Evolutionary conservation across 2,888 invertebrate species (phyloP), one percentile per base, ranked within the genome.

Genomic region (Nudaria mundana): DNA sequence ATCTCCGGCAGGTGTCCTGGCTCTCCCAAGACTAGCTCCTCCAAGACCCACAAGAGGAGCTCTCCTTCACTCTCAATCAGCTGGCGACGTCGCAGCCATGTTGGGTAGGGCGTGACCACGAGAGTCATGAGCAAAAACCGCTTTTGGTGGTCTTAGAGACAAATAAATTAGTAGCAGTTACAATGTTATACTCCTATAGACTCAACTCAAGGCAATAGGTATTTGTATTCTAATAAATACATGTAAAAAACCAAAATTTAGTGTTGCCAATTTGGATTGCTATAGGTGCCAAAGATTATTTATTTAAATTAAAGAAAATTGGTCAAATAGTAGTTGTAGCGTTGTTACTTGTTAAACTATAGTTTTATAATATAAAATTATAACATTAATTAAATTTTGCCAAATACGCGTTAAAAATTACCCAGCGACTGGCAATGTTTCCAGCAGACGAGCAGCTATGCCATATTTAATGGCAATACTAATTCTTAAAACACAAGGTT

Each of bases 81-180:
- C 92, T 5, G 92, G 92, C 15, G 92, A 92, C 75, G 92, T 92
- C 37, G 91, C 92, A 11, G 91, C 91, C 53, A 92, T 92, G 82
- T 79, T 92, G 61, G 91, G 91, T 40, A 81, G 91, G 15, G 91
- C 92, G 91, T 92, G 92, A 92, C 87, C 76, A 36, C 55, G 55
- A 44, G 67, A 69, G 49, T 66, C 60, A 56, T 77, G 80, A 76
- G 73, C 57, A 15, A 56, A 71, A 49, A 55, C 55, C 46, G 56
- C 69, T 52, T 67, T 76, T 10, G 64, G 65, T 10, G 65, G 66
- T 36, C 62, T 63, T 62, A 60, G 52, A 23, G 29, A 22, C 4
- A 14, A 16, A 23, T 11, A 10, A 16, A 6, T 31, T 15, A 24
- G 11, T n/a, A 18, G 26, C 20, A 14, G 43, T 49, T 40, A 45